These are phyloP conservation scores for Anas capensis DNA, from an alignment of 2,797 vertebrate species.

Conservation along the genomic window DNA sequence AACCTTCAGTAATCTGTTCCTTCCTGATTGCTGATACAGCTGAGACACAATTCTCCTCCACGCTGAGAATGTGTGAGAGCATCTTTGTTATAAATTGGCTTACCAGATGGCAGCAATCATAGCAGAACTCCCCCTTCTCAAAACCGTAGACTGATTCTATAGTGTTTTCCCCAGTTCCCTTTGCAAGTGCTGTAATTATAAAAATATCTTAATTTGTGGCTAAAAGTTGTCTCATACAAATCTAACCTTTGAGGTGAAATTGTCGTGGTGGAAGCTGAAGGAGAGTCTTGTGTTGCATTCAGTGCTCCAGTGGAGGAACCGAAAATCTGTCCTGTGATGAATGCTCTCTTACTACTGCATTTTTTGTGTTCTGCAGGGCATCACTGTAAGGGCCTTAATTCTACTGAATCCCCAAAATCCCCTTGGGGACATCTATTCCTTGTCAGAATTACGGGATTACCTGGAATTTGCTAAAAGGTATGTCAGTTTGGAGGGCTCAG, in stretches of 20 bases:
- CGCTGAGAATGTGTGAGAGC: not conserved
- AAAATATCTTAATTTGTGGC: not conserved
- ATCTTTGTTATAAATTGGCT: not conserved
- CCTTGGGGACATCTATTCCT: constrained; percentile 91
- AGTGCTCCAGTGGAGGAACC: not conserved
- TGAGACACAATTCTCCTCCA: not conserved
- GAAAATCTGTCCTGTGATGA: not conserved
- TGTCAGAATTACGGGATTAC: constrained; percentile 87
- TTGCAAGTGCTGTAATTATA: not conserved
- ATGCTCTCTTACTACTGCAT: not conserved
- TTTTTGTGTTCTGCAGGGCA: constrained; percentile 80
- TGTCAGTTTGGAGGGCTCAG: not conserved
- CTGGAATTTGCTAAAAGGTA: constrained; percentile 96
- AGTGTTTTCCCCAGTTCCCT: not conserved
- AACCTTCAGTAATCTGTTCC: not conserved
- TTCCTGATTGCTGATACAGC: not conserved
- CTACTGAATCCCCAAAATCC: constrained; percentile 97
- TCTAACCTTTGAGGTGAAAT: not conserved
- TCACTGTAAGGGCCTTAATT: constrained; percentile 88
- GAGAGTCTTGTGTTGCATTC: not conserved
- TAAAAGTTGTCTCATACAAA: not conserved
- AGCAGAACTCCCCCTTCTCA: not conserved
- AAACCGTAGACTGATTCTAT: not conserved
- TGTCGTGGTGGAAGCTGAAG: not conserved
- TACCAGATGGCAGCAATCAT: not conserved